Percentiles rank a stretch among this genome's conserved stretches.
These are phyloP conservation scores for Pungitius pungitius DNA, from an alignment of 2,113 vertebrate genomes.

Conservation along the genomic window DNA sequence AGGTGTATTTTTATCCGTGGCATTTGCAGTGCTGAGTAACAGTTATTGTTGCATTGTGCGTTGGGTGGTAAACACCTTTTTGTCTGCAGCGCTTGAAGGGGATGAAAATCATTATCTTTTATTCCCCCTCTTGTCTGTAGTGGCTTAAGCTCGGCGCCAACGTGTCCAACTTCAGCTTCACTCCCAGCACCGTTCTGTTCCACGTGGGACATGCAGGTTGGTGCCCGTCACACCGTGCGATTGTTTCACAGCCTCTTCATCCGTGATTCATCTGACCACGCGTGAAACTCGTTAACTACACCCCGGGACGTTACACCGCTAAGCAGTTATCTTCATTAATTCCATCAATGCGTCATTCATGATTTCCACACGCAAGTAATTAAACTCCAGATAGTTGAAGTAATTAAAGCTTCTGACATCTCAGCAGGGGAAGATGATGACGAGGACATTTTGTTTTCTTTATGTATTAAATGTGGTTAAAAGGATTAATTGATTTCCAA, in stretches of 20 bases:
- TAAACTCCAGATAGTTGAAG: background rate
- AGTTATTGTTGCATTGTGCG: conserved; percentile 57
- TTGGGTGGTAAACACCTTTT: conserved; percentile 52
- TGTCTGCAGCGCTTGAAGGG: conserved; percentile 47
- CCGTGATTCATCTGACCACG: background rate
- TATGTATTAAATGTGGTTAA: too few species aligned
- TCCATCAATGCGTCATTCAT: conserved; percentile 22
- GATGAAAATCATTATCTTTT: conserved; percentile 49
- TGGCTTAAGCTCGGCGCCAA: conserved; percentile 99
- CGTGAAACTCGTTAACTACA: conserved; percentile 6
- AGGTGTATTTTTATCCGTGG: conserved; percentile 33
- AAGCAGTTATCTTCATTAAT: conserved; percentile 13
- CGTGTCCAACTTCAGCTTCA: conserved; percentile 94
- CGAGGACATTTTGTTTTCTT: too few species aligned
- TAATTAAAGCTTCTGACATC: too few species aligned
- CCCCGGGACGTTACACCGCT: background rate
- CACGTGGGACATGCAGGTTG: conserved; percentile 96
- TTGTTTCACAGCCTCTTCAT: conserved; percentile 7
- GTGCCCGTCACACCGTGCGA: conserved; percentile 33
- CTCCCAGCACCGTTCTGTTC: conserved; percentile 95
- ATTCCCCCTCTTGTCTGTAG: conserved; percentile 75
- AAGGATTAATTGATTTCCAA: too few species aligned
- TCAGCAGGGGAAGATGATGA: too few species aligned
- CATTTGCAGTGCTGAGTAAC: conserved; percentile 56
- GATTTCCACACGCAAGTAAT: background rate